These are phyloP conservation scores for Talpa occidentalis DNA, from an alignment of 2,113 vertebrate species.

Conservation along the genomic window DNA sequence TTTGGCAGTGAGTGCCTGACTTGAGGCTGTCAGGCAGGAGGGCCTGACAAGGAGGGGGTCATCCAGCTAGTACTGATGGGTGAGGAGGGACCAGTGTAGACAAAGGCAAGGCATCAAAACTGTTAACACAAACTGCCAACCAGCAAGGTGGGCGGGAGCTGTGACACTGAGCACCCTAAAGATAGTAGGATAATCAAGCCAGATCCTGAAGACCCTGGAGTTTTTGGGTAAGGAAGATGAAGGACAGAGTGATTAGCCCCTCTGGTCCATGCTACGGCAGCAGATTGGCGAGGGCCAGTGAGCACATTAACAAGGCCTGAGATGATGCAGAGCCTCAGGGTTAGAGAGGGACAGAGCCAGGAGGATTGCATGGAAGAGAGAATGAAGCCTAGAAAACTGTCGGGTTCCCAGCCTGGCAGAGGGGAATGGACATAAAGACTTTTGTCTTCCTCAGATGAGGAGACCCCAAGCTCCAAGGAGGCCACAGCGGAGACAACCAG, in stretches of 20 bases:
- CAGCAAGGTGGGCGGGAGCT: background rate
- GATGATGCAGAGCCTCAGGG: background rate
- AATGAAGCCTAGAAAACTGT: background rate
- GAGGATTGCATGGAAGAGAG: background rate
- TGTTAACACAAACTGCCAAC: background rate
- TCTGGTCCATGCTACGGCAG: no score
- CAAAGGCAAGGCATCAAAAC: background rate
- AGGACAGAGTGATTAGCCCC: background rate
- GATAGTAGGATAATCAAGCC: background rate
- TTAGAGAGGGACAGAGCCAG: background rate
- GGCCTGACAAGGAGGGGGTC: background rate
- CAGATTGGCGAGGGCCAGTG: background rate
- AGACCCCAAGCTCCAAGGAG: slow-evolving; percentile 94
- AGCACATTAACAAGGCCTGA: background rate
- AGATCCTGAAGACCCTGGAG: background rate
- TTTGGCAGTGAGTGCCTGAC: slow-evolving; percentile 92
- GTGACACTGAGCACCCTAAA: background rate
- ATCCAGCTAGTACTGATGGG: background rate
- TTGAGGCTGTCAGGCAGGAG: background rate
- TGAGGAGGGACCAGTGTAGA: background rate
- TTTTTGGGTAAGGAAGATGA: background rate
- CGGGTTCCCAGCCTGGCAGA: background rate
- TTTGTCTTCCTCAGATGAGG: slow-evolving; percentile 89
- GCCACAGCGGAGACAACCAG: slow-evolving; percentile 94
- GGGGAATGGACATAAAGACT: background rate